These are phyloP conservation scores for Anolis carolinensis DNA, from an alignment of 2,113 vertebrate genomes.

Conservation along the genomic window DNA sequence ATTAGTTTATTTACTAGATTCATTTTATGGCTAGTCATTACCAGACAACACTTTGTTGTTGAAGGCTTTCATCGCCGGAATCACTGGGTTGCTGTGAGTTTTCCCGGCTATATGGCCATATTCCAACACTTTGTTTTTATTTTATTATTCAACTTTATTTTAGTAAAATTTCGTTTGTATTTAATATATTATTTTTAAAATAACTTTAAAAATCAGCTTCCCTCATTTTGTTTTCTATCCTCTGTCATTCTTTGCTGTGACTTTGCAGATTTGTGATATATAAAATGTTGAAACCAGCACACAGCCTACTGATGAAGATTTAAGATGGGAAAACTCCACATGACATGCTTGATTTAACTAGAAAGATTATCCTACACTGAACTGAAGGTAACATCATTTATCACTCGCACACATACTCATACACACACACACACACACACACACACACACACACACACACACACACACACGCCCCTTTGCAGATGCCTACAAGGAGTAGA, in stretches of 20 bases:
- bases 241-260: background rate
- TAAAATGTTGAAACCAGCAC: background rate
- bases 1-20: background rate
- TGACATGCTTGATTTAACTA: background rate
- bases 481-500: background rate
- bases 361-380: background rate
- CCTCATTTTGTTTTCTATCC: background rate
- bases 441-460: too few species aligned
- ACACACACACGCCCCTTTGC: background rate
- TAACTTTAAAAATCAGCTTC: background rate
- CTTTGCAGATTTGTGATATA: background rate
- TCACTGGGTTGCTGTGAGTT: too few species aligned
- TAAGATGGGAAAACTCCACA: background rate
- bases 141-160: background rate
- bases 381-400: constrained; percentile 17
- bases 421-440: too few species aligned
- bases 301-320: background rate
- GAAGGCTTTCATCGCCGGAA: too few species aligned
- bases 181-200: background rate
- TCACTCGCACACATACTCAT: background rate
- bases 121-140: background rate
- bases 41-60: background rate
- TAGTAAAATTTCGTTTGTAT: too few species aligned
- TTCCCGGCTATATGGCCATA: too few species aligned
- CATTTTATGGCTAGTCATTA: background rate